A percentile compares a stretch with the other conserved stretches of the same genome.
Conservation (phyloP, 30 jellyfish, hydroid and myxozoan species). For the Nemopilema nomurai region DNA sequence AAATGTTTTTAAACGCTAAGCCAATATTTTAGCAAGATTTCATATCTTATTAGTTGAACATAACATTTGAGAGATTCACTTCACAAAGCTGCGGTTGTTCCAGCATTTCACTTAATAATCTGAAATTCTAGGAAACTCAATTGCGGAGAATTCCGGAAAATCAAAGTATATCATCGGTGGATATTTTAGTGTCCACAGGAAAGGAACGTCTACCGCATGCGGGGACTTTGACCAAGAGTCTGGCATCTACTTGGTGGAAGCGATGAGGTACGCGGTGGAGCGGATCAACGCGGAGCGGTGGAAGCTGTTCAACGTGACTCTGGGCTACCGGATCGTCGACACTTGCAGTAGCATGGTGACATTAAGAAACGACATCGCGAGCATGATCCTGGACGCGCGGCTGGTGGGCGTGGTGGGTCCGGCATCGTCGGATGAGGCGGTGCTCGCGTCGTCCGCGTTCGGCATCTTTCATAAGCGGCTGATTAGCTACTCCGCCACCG, state of each 20-base stretch:
- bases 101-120: neutral
- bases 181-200: conserved; percentile 59
- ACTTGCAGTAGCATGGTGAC: conserved; percentile 40
- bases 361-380: conserved; percentile 15
- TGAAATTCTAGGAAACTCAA: conserved; percentile 1
- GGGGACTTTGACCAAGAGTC: conserved; percentile 28
- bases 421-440: conserved; percentile 64
- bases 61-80: no score
- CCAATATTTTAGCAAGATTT: no score
- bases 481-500: conserved; percentile 70
- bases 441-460: conserved; percentile 27
- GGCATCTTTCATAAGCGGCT: conserved; percentile 27
- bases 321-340: conserved; percentile 57
- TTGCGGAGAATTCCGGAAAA: neutral
- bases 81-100: no score
- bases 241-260: conserved; percentile 60
- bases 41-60: no score
- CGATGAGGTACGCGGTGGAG: conserved; percentile 65
- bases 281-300: conserved; percentile 9
- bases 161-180: conserved; percentile 39
- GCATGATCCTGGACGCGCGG: neutral
- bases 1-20: no score
- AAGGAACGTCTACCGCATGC: conserved; percentile 20
- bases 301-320: conserved; percentile 10
- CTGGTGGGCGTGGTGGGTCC: conserved; percentile 64